phyloP scores from a whole-genome alignment of 2,888 invertebrate genomes.

The Andrena haemorrhoa region DNA sequence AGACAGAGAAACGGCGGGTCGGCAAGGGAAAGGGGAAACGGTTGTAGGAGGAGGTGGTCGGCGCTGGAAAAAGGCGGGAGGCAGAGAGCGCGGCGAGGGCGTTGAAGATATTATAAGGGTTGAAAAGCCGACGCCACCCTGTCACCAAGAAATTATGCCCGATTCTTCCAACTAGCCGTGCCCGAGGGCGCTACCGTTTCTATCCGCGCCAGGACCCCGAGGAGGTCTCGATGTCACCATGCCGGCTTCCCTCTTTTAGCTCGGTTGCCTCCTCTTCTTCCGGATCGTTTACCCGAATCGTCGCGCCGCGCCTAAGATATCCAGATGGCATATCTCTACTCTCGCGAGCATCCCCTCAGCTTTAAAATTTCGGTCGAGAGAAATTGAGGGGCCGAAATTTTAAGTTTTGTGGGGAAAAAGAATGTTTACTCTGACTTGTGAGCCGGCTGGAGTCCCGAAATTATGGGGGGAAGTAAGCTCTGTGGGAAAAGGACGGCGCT shows the following conservation, averaged over 20 bases:
- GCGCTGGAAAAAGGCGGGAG: constrained; percentile 39
- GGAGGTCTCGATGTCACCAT: constrained; percentile 23
- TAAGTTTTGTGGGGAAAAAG: too few species aligned
- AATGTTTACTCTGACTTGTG: too few species aligned
- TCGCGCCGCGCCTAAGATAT: constrained; percentile 41
- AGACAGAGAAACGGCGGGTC: neutral
- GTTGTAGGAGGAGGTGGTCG: neutral
- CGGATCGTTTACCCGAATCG: constrained; percentile 78
- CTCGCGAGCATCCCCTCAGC: neutral
- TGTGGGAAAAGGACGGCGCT: too few species aligned
- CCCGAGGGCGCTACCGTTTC: constrained; percentile 55
- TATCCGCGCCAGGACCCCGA: constrained; percentile 10
- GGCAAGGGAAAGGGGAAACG: neutral
- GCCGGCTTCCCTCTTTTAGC: constrained; percentile 33
- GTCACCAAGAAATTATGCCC: constrained; percentile 83
- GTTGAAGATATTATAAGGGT: constrained; percentile 83
- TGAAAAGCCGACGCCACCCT: constrained; percentile 82
- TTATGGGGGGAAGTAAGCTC: too few species aligned
- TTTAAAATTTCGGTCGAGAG: too few species aligned
- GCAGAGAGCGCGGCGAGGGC: constrained; percentile 65
- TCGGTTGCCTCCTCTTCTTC: constrained; percentile 51
- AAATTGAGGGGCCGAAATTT: too few species aligned
- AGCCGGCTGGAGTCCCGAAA: too few species aligned
- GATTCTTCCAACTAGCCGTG: constrained; percentile 70
- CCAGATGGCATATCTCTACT: neutral